phyloP scores from a whole-genome alignment of 2,113 vertebrate species.

The Platysteira castanea region DNA sequence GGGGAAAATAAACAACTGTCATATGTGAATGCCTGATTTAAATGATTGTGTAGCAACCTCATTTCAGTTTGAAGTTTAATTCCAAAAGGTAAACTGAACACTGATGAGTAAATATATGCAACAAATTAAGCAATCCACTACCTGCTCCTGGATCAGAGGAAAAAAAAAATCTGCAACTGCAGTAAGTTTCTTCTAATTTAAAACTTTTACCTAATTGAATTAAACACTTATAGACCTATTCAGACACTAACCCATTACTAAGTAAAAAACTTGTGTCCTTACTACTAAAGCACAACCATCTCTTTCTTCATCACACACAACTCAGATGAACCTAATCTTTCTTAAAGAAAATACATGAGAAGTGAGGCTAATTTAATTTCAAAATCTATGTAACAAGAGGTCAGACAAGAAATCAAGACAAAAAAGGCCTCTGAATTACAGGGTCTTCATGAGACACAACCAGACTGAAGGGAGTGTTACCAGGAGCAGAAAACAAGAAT shows the following conservation, averaged over 20 bases:
- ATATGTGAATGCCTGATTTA: neutral
- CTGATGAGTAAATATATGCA: neutral
- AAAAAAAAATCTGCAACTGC: neutral
- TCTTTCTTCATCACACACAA: neutral
- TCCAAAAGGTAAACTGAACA: neutral
- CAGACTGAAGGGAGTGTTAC: neutral
- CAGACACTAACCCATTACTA: neutral
- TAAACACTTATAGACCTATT: neutral
- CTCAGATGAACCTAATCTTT: neutral
- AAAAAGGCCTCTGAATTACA: neutral
- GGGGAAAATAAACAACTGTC: neutral
- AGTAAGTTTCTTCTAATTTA: neutral
- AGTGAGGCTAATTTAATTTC: neutral
- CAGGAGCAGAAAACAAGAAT: neutral
- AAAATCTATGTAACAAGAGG: neutral
- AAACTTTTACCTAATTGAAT: neutral
- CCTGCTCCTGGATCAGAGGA: neutral
- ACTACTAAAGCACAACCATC: neutral
- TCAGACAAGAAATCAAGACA: neutral
- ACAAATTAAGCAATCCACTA: neutral
- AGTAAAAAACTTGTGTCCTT: neutral
- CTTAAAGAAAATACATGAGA: neutral
- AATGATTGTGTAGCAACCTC: neutral
- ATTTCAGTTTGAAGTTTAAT: neutral
- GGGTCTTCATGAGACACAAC: neutral